These are phyloP conservation scores for Chloroceryle aenea DNA, from an alignment of 2,113 vertebrate species.

Conservation along the genomic window DNA sequence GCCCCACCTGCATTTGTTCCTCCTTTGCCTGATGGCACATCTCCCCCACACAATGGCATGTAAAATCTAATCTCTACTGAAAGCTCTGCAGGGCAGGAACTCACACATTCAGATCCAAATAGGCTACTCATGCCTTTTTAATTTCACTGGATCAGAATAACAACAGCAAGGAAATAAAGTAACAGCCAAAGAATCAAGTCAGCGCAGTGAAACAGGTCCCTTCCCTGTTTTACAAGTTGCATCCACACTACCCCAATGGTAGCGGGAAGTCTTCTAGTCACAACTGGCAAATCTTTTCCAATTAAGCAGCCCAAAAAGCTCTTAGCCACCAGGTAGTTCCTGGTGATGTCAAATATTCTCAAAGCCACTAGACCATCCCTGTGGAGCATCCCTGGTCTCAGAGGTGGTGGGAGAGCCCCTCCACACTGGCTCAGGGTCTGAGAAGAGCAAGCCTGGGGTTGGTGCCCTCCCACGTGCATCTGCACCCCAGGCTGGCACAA, in stretches of 20 bases:
- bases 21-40: conserved; percentile 52
- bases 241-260: background rate
- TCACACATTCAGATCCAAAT: conserved; percentile 53
- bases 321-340: background rate
- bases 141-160: conserved; percentile 54
- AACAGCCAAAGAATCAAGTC: conserved; percentile 32
- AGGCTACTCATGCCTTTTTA: conserved; percentile 66
- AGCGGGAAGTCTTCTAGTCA: background rate
- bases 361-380: background rate
- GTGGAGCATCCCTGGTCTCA: background rate
- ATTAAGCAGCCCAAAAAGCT: background rate
- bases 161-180: conserved; percentile 45
- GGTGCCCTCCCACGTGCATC: background rate
- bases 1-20: conserved; percentile 55
- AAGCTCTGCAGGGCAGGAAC: conserved; percentile 59
- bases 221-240: background rate
- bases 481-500: background rate
- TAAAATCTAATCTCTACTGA: conserved; percentile 66
- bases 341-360: background rate
- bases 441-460: background rate
- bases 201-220: background rate
- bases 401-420: background rate
- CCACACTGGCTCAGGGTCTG: background rate
- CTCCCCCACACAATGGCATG: conserved; percentile 54
- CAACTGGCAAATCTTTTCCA: background rate